Conservation (phyloP, 2,888 invertebrate species). For the Erynnis tages region DNA sequence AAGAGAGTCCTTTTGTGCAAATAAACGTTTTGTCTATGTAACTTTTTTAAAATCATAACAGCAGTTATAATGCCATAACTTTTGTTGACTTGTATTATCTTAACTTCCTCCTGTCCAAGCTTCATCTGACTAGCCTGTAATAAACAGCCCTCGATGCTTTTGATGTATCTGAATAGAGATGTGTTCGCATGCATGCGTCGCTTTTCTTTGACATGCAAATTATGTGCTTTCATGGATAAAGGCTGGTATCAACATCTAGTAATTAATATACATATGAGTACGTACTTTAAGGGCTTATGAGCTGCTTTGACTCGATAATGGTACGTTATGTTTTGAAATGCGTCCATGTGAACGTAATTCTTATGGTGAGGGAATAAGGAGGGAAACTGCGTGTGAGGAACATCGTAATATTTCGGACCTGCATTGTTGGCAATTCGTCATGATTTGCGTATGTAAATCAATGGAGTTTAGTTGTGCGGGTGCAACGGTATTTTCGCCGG, state of each 20-base stretch:
- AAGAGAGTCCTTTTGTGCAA: too few species aligned
- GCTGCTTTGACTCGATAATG: not conserved
- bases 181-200: slow-evolving; percentile 25
- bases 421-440: slow-evolving; percentile 76
- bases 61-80: not conserved
- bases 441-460: slow-evolving; percentile 80
- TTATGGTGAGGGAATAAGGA: not conserved
- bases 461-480: slow-evolving; percentile 72
- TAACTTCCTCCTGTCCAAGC: not conserved
- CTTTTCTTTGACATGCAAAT: slow-evolving; percentile 11
- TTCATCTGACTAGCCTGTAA: not conserved
- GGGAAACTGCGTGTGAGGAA: not conserved
- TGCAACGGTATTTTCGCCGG: slow-evolving; percentile 79
- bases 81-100: not conserved
- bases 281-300: not conserved
- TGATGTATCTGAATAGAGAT: slow-evolving; percentile 44
- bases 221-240: not conserved
- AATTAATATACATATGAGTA: not conserved
- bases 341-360: not conserved
- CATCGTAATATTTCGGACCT: slow-evolving; percentile 56
- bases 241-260: not conserved
- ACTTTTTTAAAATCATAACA: too few species aligned
- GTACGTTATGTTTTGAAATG: not conserved
- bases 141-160: slow-evolving; percentile 43
- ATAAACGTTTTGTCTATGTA: too few species aligned